Base-by-base conservation (phyloP, 2,888 invertebrate species). In the Melinopterus prodromus region DNA sequence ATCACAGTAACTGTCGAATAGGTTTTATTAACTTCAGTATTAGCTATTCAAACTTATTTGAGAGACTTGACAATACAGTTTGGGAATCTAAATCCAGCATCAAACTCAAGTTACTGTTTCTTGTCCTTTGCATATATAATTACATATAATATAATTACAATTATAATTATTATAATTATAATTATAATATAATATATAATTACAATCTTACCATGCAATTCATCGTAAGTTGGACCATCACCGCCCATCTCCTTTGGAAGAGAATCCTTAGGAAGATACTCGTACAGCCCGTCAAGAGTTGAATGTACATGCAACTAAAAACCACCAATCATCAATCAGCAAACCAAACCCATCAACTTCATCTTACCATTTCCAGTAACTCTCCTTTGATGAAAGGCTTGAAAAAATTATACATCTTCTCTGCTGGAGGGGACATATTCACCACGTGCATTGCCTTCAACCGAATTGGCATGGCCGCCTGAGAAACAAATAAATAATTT, bases 371-470 rank as follows among this genome's bases (percentile, higher is more conserved):
- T n/a, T 81, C 77, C 15, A 76, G 16, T 53, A 71, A 71, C 69
- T 78, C 76, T 14, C 69, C 76, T 26, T 74, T 78, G 36, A 38
- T 9, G 35, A 80, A 79, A 0, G 76, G 75, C 16, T 76, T 80
- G 15, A 74, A n/a, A 12, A 71, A 70, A n/a, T 7, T n/a, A n/a
- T 78, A 15, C 7, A 95, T 86, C 83, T 92, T 92, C 84, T 95
- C 94, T 90, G 94, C 92, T 82, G 94, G 93, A 0, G 91, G 89
- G 0, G 93, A 92, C 0, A 93, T 92, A 85, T 93, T 94, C 80
- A 94, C 87, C 81, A 94, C 94, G 85, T 95, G 94, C 2, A 95
- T 89, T 0, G 91, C 93, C 84, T 93, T 92, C 2, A 95, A 87
- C 71, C 93, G 91, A 1, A 93, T 90, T 0, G 94, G 90, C 88